phyloP scores from a whole-genome alignment of 2,888 invertebrate genomes.

The Acronicta leporina region DNA sequence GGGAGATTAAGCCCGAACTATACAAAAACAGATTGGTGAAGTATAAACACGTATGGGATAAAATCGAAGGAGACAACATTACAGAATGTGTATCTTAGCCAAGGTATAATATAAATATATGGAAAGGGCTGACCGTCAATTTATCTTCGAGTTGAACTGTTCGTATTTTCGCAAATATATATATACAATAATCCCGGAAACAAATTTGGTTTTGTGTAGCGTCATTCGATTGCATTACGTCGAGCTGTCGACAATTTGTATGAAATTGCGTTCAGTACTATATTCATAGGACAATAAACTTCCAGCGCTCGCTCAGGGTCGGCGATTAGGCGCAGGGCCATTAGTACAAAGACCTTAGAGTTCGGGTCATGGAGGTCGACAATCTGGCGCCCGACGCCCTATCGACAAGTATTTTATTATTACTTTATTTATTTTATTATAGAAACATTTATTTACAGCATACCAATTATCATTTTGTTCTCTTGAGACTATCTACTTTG shows the following conservation, averaged over 20 bases:
- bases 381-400: constrained; percentile 44
- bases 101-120: constrained; percentile 22
- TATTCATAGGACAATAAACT: constrained; percentile 59
- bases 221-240: constrained; percentile 66
- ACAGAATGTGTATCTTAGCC: constrained; percentile 15
- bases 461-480: constrained; percentile 6
- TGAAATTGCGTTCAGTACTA: constrained; percentile 60
- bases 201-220: constrained; percentile 45
- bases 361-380: constrained; percentile 58
- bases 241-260: constrained; percentile 58
- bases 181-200: constrained; percentile 60
- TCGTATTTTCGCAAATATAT: constrained; percentile 55
- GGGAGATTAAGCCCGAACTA: constrained; percentile 57
- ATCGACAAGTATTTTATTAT: constrained; percentile 51
- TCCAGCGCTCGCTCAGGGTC: constrained; percentile 55
- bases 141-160: constrained; percentile 39
- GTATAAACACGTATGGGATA: constrained; percentile 24
- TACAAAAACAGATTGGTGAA: constrained; percentile 40
- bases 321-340: constrained; percentile 53
- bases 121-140: constrained; percentile 32
- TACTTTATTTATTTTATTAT: constrained; percentile 21
- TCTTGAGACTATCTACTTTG: constrained; percentile 11
- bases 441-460: constrained; percentile 16
- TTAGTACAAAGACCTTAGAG: constrained; percentile 62
- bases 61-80: constrained; percentile 13